phyloP scores from a whole-genome alignment of 2,888 invertebrate species.

The Drosophila nr. fundita region DNA sequence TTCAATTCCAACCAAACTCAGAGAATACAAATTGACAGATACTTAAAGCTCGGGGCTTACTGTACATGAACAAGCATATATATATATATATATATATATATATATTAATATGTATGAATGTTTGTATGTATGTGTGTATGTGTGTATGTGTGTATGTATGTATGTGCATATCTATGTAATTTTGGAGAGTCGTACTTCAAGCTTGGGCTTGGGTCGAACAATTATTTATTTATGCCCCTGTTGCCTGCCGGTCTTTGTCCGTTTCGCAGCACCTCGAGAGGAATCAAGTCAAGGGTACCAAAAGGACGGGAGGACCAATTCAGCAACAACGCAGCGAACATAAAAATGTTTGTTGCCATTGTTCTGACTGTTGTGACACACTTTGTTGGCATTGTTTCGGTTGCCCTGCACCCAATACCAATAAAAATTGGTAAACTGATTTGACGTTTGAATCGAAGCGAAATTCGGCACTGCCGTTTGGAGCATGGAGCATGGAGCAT shows the following conservation, averaged over 20 bases:
- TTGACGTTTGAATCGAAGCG: neutral
- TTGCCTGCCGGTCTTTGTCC: constrained; percentile 23
- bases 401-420: neutral
- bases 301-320: neutral
- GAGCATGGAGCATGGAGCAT: neutral
- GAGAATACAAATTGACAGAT: neutral
- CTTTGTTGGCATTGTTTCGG: neutral
- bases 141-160: neutral
- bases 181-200: neutral
- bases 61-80: neutral
- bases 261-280: neutral
- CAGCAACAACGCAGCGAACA: neutral
- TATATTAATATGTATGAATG: neutral
- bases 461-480: neutral
- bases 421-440: neutral
- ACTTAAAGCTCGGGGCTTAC: neutral
- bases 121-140: neutral
- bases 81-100: neutral
- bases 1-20: neutral
- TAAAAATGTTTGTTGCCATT: constrained; percentile 20
- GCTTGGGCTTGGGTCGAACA: constrained; percentile 2
- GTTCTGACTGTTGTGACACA: constrained; percentile 6
- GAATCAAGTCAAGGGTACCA: neutral
- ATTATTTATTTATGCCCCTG: constrained; percentile 56
- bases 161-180: neutral